These are phyloP conservation scores for Montipora sp. DNA, from an alignment of 64 coral and sea anemone genomes.

Conservation along the genomic window DNA sequence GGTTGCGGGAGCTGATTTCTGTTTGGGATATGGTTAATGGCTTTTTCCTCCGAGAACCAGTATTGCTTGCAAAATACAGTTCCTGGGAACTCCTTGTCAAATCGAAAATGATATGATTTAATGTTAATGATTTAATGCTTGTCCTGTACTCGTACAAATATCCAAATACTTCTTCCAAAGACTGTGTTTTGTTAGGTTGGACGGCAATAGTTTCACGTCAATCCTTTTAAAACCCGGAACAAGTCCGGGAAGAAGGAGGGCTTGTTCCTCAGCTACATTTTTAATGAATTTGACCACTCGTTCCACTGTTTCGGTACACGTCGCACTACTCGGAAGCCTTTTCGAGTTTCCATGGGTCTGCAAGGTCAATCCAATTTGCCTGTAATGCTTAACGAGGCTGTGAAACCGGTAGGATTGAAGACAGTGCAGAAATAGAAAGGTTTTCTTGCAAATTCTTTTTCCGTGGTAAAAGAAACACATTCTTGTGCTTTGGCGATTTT, in stretches of 20 bases:
- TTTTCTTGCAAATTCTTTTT: too few species aligned
- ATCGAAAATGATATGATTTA: constrained; percentile 23
- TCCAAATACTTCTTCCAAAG: too few species aligned
- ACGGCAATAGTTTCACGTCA: too few species aligned
- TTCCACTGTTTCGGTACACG: constrained; percentile 4
- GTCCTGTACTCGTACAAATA: too few species aligned
- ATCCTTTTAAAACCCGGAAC: constrained; percentile 60
- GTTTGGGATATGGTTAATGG: constrained; percentile 8
- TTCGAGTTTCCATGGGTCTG: constrained; percentile 38
- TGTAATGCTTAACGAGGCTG: constrained; percentile 58
- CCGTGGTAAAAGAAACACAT: too few species aligned
- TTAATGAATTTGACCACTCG: constrained; percentile 49
- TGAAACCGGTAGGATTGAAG: not conserved
- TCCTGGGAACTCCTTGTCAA: constrained; percentile 57
- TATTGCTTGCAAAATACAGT: constrained; percentile 53
- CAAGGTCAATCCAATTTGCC: constrained; percentile 40
- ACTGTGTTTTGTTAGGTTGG: too few species aligned
- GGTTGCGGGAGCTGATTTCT: not conserved
- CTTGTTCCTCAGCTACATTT: constrained; percentile 60
- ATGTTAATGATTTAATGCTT: not conserved
- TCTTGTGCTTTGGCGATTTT: too few species aligned
- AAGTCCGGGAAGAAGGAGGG: constrained; percentile 38
- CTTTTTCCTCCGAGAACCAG: constrained; percentile 26
- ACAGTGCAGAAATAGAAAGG: too few species aligned
- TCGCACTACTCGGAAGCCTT: constrained; percentile 47